Base-by-base conservation (phyloP, 2,888 invertebrate species). In the Pachydiplax longipennis region DNA sequence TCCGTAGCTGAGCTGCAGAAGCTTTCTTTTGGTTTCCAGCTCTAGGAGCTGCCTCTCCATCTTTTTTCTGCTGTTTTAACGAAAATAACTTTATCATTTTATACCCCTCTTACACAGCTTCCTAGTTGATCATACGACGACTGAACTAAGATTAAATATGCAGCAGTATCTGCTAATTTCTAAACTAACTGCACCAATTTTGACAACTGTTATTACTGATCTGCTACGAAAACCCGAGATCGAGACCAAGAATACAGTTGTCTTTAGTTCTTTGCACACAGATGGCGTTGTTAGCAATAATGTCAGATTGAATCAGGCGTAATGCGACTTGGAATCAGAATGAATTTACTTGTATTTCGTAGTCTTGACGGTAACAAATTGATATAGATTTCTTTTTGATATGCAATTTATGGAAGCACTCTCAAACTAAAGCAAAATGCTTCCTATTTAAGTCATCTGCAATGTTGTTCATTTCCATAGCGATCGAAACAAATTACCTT, bases 21-120 rank as follows among this genome's bases (percentile, higher is more conserved):
- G 98, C 98, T 94, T 98, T 98, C 95, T 99, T 98, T 94, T 97
- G 97, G 93, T 96, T 96, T 92, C 96, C 96, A 93, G 95, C 94
- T 94, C 95, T 96, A 93, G 97, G 97, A 92, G 96, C 96, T 93
- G 97, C 96, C 94, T 98, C 98, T 93, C 98, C 99, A 96, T 99
- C 99, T 96, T 99, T 99, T 95, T 99, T 98, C 95, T 99, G 98
- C 95, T 99, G 98, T 95, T 99, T 99, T 94, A 99, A 95, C 92
- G 99, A 98, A 96, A 99, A 99, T 95, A 99, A 96, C 96, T 99
- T 99, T 94, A 99, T 99, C 99, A 99, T 99, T 94, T 94, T 95
- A 22, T 37, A 87, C 37, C 61, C 22, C 61, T 61, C 58, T 10
- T 13, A 25, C 35, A 18, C 22, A 37, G 35, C 40, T 61, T 87